Conservation (phyloP, 2,888 invertebrate genomes). For the Seira sanloemensis region DNA sequence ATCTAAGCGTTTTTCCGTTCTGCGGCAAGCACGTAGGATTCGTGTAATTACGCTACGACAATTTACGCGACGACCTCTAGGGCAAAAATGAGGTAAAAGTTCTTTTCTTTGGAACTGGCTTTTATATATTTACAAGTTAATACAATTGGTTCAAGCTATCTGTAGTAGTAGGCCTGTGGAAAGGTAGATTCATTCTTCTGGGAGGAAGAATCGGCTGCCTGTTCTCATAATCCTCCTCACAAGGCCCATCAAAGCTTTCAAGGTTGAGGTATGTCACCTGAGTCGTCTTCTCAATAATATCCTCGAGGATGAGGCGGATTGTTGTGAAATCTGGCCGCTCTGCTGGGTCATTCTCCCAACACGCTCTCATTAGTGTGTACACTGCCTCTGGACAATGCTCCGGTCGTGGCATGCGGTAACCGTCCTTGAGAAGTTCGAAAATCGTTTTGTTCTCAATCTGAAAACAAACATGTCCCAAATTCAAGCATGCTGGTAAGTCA, state of each 20-base stretch:
- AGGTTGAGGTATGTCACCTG: slow-evolving; percentile 65
- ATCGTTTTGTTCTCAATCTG: slow-evolving; percentile 62
- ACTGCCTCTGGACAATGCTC: slow-evolving; percentile 66
- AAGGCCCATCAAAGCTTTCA: background rate
- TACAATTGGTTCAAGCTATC: too few relatives aligned
- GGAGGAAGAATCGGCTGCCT: slow-evolving; percentile 7
- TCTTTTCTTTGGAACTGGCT: background rate
- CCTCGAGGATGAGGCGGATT: slow-evolving; percentile 64
- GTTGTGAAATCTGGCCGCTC: slow-evolving; percentile 68
- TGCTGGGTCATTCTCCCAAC: slow-evolving; percentile 68
- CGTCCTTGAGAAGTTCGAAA: slow-evolving; percentile 65
- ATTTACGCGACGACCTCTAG: background rate
- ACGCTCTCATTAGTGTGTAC: slow-evolving; percentile 67
- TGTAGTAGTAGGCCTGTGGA: too few relatives aligned
- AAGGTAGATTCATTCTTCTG: slow-evolving; percentile 14
- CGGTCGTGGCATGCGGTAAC: slow-evolving; percentile 69
- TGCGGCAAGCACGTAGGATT: background rate
- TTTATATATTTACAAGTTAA: too few relatives aligned
- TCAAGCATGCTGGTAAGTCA: too few relatives aligned
- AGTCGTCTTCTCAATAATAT: slow-evolving; percentile 66
- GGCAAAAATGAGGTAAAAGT: background rate
- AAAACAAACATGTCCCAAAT: too few relatives aligned
- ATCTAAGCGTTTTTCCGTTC: background rate
- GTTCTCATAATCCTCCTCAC: background rate
- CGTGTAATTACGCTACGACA: background rate